Evolutionary conservation across 92 coral and sea anemone genomes (phyloP), one percentile per base, ranked within the genome.

Genomic region (Palythoa caribaeorum): DNA sequence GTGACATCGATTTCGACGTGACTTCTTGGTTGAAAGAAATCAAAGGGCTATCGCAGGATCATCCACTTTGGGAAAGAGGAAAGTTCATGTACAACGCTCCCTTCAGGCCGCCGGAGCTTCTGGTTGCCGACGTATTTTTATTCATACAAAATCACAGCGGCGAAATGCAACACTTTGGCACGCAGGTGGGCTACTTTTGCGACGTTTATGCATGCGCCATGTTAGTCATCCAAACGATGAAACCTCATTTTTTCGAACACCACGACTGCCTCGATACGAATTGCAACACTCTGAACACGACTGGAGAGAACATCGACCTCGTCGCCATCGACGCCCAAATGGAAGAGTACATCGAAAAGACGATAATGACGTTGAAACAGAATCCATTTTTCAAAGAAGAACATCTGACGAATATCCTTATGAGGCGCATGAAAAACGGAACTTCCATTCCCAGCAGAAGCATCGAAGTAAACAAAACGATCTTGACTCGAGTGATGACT

Each of bases 201-300:
- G 76, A 71, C 76, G 76, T 71, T 38, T 71, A 71, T 36, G 76
- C 76, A 9, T 71, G 75, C 14, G 75, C 39, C 37, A 71, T 71
- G 75, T 35, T 71, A 5, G 38, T 71, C 14, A 10, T 71, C 12
- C 40, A 21, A 2, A 12, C 12, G 14, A 19, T 71, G 37, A 35
- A 19, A 6, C 75, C 75, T 1, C 48, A 71, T 36, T 71, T 28
- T 71, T 71, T 71, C 13, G 48, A 71, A 9, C 44, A 71, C 47
- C 48, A 40, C 35, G 1, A 14, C 1, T 13, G 48, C 9, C 48
- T 71, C 39, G 76, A 71, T 36, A 40, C 44, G 5, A 40, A 57
- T 13, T 57, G 76, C 12, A 36, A 36, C 6, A 16, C 17, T 6
- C n/a, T 15, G 1, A 4, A 0, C 35, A 71, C 39, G 15, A n/a